Conservation (phyloP, 2,888 invertebrate genomes). For the Rosalia funebris region DNA sequence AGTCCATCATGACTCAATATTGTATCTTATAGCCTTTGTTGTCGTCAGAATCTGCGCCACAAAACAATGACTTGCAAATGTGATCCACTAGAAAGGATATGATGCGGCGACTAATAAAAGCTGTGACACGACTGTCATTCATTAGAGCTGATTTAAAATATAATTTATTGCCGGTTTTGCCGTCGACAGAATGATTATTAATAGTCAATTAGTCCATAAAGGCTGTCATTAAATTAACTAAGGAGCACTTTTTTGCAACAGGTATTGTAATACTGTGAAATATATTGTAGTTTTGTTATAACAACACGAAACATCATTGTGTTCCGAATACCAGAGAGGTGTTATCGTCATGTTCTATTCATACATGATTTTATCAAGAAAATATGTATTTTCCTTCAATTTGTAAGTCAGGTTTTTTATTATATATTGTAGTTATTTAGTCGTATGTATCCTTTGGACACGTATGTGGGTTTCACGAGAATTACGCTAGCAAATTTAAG, state of each 20-base stretch:
- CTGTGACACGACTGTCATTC: conserved; percentile 8
- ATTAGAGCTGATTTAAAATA: conserved; percentile 11
- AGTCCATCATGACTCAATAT: background rate
- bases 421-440: too few species aligned
- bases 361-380: conserved; percentile 28
- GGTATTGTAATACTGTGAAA: too few species aligned
- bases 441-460: too few species aligned
- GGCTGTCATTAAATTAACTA: conserved; percentile 29
- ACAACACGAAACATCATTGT: conserved; percentile 11
- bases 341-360: conserved; percentile 25
- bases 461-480: too few species aligned
- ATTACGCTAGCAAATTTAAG: too few species aligned
- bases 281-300: too few species aligned
- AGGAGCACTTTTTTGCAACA: conserved; percentile 18
- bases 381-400: conserved; percentile 20
- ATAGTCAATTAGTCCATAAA: conserved; percentile 25
- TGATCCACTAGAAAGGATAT: background rate
- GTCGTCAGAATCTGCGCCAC: background rate
- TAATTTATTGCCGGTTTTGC: conserved; percentile 21
- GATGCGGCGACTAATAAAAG: background rate
- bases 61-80: background rate
- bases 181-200: conserved; percentile 16
- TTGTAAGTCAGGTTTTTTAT: conserved; percentile 20
- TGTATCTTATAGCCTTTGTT: background rate
- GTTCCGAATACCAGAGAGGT: background rate